These are phyloP conservation scores for Corythornis vintsioides DNA, from an alignment of 2,113 vertebrate species.

Conservation along the genomic window DNA sequence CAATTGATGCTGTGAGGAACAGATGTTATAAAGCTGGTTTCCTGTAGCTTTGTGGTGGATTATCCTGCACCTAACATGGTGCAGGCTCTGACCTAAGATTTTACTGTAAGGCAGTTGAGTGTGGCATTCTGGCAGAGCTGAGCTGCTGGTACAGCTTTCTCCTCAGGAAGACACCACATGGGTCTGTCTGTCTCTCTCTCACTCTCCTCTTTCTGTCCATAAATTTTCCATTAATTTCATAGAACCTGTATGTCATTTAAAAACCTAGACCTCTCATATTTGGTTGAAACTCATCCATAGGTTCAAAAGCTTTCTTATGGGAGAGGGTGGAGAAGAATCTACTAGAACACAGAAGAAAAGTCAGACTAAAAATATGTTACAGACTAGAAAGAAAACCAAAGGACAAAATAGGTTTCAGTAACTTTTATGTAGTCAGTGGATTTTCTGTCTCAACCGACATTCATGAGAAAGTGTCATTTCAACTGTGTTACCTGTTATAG, in stretches of 20 bases:
- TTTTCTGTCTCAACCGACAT: neutral
- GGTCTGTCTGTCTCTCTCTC: no score
- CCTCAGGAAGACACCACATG: neutral
- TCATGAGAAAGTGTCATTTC: neutral
- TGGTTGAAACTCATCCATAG: neutral
- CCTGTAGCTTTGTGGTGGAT: neutral
- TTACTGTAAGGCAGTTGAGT: neutral
- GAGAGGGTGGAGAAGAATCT: neutral
- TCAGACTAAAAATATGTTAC: neutral
- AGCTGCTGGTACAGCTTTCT: neutral
- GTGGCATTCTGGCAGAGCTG: fast-evolving
- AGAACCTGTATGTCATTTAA: neutral
- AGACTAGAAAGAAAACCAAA: neutral
- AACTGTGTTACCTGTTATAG: neutral
- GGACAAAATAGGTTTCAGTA: neutral
- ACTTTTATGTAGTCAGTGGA: neutral
- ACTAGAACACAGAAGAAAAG: neutral
- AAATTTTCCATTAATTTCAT: neutral
- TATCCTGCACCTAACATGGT: neutral
- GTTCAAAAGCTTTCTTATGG: neutral
- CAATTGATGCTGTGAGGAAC: neutral
- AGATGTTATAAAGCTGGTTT: neutral
- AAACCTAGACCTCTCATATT: neutral
- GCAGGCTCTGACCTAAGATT: neutral
- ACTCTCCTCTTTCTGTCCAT: neutral